Percentiles rank a stretch among this genome's conserved stretches.
These are phyloP conservation scores for Pseudeuparius sepicola DNA, from an alignment of 2,888 invertebrate species.

Conservation along the genomic window DNA sequence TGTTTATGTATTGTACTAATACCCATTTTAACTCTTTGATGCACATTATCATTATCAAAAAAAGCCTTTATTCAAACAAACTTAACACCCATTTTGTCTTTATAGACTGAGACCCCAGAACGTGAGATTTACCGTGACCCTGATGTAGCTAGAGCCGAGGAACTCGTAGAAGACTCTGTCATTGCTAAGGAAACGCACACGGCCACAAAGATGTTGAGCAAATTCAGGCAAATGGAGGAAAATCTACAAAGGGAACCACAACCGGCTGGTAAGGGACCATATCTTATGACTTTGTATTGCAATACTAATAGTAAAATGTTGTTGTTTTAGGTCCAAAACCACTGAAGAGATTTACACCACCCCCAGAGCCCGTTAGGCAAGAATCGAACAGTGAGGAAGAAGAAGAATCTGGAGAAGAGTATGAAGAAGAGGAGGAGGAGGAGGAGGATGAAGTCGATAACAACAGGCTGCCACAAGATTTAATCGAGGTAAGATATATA, in stretches of 20 bases:
- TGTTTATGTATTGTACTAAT: too few species aligned
- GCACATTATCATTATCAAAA: too few species aligned
- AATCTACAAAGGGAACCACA: slow-evolving; percentile 45
- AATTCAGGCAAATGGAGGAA: slow-evolving; percentile 84
- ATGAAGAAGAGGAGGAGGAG: slow-evolving; percentile 41
- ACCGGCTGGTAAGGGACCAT: slow-evolving; percentile 32
- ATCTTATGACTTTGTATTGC: too few species aligned
- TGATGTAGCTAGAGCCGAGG: slow-evolving; percentile 55
- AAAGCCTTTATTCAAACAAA: too few species aligned
- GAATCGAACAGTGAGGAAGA: slow-evolving; percentile 37
- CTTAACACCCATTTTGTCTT: too few species aligned
- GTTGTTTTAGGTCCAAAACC: slow-evolving; percentile 60
- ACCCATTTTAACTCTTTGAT: too few species aligned
- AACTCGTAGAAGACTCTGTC: slow-evolving; percentile 42
- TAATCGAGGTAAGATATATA: slow-evolving; percentile 30
- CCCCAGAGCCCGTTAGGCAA: slow-evolving; percentile 51
- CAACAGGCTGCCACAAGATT: slow-evolving; percentile 30
- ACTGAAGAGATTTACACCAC: slow-evolving; percentile 81
- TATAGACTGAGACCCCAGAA: slow-evolving; percentile 56
- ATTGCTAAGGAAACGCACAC: slow-evolving; percentile 55
- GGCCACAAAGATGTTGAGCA: slow-evolving; percentile 75
- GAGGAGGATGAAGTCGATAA: slow-evolving; percentile 39
- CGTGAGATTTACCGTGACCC: slow-evolving; percentile 66
- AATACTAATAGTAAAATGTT: too few species aligned
- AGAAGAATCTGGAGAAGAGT: slow-evolving; percentile 37